Evolutionary conservation across 1,140 invertebrate species (phyloP), one percentile per base, ranked within the genome.

Genomic region (Drosophila kepulauana): DNA sequence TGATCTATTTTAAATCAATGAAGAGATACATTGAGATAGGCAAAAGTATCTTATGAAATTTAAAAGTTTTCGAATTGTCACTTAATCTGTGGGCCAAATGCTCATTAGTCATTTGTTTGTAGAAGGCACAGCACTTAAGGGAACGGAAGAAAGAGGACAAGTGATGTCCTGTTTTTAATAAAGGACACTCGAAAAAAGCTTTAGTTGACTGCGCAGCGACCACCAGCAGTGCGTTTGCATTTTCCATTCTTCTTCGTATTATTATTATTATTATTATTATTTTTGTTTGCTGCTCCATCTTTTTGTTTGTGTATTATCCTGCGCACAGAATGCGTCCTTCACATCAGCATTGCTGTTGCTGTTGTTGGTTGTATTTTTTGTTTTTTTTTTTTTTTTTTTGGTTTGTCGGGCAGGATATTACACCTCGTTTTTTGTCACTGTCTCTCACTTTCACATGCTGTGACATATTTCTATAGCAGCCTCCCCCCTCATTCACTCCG

Each of bases 391-490:
- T 48, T 46, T 69, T 62, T 56, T 72, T 54, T 65, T 65, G 62
- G 65, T 75, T 79, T 78, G 82, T 81, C 82, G 75, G 65, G 76
- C 82, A 81, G 82, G 82, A 86, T 86, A 87, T 86, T 86, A 86
- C 82, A 86, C 82, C 82, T 86, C 76, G 82, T 79, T 76, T 86
- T 86, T 81, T 75, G 71, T 63, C 79, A 69, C 76, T 86, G 82
- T 86, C 82, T 86, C 75, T 86, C 82, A 87, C 82, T 87, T 81
- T 86, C 82, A 82, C 82, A 80, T 74, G 82, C 82, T 86, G 82
- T 86, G 82, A 86, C 82, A 87, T 87, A 86, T 87, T 86, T 87
- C 82, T 86, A 86, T 86, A 71, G 82, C 71, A 59, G 65, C 64
- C 33, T 16, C 20, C 65, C 59, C 58, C 52, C 43, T 63, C 35